Base-by-base conservation (phyloP, 2,888 invertebrate genomes). In the Toxonevra muliebris region DNA sequence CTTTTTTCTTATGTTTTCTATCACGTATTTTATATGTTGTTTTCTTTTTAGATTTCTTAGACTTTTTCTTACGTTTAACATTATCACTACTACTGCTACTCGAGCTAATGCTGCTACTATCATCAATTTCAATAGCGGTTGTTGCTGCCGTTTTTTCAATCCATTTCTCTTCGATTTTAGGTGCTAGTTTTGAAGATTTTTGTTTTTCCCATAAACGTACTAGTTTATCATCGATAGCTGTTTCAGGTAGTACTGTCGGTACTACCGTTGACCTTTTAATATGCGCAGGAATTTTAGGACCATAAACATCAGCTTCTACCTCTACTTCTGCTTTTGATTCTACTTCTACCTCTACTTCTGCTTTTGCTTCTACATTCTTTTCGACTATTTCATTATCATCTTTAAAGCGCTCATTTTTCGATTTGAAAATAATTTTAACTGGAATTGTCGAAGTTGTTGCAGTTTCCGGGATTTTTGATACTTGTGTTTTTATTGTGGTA, bases 211-310 rank as follows among this genome's bases (percentile, higher is more conserved):
- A 71, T 68, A 2, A 69, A 71, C 54, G 17, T 74, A 70, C 19
- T 74, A 79, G 65, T 48, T 77, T 77, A 19, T 66, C 72, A 69
- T 77, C 76, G 20, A 77, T 77, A 59, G 43, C 58, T 1, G 61
- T 62, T 13, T 75, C 76, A 0, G 65, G 55, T 7, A 42, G 50
- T 7, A 9, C 42, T 2, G 15, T 41, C 70, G 48, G 17, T 52
- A 53, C 4, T 61, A 58, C 20, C 40, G 50, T 19, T 8, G 55
- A 41, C 11, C n/a, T 42, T n/a, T 30, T 43, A 11, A 67, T 50
- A 17, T 53, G 53, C 50, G 66, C 64, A 0, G 82, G 83, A 17
- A 82, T 15, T 63, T 74, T 76, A 4, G 83, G 83, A 0, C 83
- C 83, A 69, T 83, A 82, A 0, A 73, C 48, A 15, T 77, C 70